Evolutionary conservation across 2,797 vertebrate species (phyloP).

Genomic region (Strix occidentalis): DNA sequence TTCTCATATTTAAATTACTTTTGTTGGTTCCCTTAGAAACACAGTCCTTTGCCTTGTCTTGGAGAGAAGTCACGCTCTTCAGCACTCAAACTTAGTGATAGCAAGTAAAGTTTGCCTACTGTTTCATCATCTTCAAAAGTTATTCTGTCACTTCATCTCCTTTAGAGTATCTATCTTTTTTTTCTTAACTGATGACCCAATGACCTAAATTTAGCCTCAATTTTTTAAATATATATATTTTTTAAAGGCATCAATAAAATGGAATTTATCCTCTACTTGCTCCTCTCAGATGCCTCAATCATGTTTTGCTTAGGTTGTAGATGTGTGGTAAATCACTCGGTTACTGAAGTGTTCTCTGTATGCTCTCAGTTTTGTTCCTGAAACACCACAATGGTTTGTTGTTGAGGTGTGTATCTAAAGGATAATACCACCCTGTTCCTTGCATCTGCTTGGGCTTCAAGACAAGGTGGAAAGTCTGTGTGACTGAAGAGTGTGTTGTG

Average conservation of each 20-base stretch:
- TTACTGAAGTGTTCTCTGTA: neutral
- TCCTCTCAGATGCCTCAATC: neutral
- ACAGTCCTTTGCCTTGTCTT: accelerated
- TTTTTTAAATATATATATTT: neutral
- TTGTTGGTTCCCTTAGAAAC: neutral
- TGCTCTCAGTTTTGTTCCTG: neutral
- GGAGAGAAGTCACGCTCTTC: neutral
- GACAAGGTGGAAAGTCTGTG: neutral
- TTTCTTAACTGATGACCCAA: neutral
- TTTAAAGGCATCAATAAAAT: neutral
- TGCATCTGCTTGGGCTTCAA: neutral
- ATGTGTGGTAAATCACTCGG: too few relatives aligned
- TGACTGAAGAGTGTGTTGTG: neutral
- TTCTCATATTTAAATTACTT: neutral
- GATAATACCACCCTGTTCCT: neutral
- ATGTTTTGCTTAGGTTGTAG: neutral
- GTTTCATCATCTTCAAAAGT: neutral
- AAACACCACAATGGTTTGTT: neutral
- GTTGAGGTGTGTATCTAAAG: neutral
- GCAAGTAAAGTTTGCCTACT: neutral
- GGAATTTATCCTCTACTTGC: neutral
- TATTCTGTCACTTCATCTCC: neutral
- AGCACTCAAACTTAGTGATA: neutral
- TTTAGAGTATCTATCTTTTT: neutral
- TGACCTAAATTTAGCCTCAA: neutral